Evolutionary conservation across 2,113 vertebrate species (phyloP).

Genomic region (Notothenia coriiceps): DNA sequence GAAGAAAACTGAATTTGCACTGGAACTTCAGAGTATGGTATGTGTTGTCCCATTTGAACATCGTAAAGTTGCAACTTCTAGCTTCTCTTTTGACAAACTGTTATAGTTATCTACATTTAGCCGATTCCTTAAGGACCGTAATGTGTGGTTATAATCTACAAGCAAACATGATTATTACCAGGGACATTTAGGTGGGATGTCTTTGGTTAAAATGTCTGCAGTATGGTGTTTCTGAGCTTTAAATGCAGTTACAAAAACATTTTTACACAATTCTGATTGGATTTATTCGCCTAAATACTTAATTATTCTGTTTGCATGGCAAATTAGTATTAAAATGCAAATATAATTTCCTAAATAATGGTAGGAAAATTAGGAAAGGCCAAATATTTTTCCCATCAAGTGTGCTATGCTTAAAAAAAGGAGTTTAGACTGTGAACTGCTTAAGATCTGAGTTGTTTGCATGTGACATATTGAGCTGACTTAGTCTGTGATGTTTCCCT

Average conservation of each 20-base stretch:
- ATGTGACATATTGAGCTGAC: not conserved
- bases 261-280: not conserved
- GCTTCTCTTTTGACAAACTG: too few species aligned
- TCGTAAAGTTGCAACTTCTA: too few species aligned
- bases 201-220: not conserved
- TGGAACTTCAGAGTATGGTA: constrained; percentile 83
- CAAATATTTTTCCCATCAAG: too few species aligned
- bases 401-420: too few species aligned
- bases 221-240: not conserved
- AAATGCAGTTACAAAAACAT: not conserved
- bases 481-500: not conserved
- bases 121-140: not conserved
- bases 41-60: not conserved
- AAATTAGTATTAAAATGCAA: not conserved
- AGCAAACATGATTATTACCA: too few species aligned
- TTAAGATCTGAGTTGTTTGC: not conserved
- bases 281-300: not conserved
- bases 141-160: not conserved
- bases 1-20: constrained; percentile 84
- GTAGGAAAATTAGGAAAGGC: too few species aligned
- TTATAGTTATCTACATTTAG: not conserved
- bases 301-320: not conserved
- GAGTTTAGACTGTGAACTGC: not conserved
- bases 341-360: too few species aligned
- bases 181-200: not conserved